phyloP scores from a whole-genome alignment of 1,140 invertebrate genomes.

The Penaeus vannamei region DNA sequence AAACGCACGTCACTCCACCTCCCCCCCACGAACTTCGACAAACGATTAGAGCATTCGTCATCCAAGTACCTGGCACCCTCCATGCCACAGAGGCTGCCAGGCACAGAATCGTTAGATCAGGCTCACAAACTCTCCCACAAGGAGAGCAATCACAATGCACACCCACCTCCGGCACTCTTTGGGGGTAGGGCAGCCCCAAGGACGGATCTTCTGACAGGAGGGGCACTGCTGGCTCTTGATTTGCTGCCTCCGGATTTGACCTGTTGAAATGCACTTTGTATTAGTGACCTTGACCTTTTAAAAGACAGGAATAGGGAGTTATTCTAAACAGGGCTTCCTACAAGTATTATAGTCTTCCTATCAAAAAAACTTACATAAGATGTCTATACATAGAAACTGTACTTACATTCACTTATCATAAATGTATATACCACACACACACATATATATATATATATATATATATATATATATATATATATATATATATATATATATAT shows the following conservation, averaged over 20 bases:
- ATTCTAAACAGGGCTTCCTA: no score
- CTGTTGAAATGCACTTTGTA: conserved; percentile 37
- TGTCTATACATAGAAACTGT: background rate
- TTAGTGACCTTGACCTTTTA: no score
- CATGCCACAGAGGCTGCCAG: no score
- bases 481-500: conserved; percentile 29
- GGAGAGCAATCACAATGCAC: background rate
- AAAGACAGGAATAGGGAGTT: background rate
- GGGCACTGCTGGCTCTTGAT: conserved; percentile 70
- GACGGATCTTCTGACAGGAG: conserved; percentile 70
- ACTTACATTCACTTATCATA: background rate
- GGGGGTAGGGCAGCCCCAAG: conserved; percentile 66
- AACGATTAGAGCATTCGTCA: no score
- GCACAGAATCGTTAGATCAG: no score
- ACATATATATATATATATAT: background rate
- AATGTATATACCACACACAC: background rate
- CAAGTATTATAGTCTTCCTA: background rate
- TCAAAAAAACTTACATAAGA: background rate
- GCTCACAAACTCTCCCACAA: background rate
- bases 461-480: no score
- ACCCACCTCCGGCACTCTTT: conserved; percentile 65
- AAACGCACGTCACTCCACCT: no score
- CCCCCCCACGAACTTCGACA: no score
- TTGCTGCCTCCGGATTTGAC: conserved; percentile 67
- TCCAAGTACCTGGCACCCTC: no score